Evolutionary conservation across 2,888 invertebrate genomes (phyloP).

Genomic region (Polydrusus cervinus): DNA sequence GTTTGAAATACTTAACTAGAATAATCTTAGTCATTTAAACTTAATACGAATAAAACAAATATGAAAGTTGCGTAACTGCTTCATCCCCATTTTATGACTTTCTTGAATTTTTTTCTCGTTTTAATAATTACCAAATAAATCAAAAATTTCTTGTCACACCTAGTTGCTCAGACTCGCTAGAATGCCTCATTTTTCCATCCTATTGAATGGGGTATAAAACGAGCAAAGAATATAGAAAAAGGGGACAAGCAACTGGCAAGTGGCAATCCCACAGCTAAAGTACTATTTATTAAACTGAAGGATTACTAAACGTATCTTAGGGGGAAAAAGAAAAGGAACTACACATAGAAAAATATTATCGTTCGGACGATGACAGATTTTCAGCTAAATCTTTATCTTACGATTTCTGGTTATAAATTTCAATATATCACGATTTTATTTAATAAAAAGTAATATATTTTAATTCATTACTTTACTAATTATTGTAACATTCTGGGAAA

Average conservation of each 20-base stretch:
- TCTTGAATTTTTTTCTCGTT: background rate
- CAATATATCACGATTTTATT: no score
- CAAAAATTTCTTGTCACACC: conserved; percentile 7
- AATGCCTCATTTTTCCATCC: conserved; percentile 11
- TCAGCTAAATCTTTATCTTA: no score
- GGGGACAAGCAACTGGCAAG: conserved; percentile 54
- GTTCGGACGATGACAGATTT: no score
- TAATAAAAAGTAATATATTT: no score
- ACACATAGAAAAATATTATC: background rate
- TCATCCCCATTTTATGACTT: background rate
- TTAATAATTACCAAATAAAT: background rate
- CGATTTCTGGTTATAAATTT: no score
- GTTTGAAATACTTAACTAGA: no score
- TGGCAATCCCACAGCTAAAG: conserved; percentile 62
- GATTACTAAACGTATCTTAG: conserved; percentile 65
- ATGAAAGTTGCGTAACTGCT: no score
- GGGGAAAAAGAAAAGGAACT: conserved; percentile 60
- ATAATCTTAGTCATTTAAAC: no score
- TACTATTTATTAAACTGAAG: conserved; percentile 66
- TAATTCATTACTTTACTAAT: no score
- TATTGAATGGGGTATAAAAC: conserved; percentile 14
- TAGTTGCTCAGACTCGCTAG: conserved; percentile 6
- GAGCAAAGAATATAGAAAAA: conserved; percentile 17
- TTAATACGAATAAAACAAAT: no score
- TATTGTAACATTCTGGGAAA: no score